Evolutionary conservation across 2,113 vertebrate species (phyloP).

Genomic region (Muntiacus muntjak): DNA sequence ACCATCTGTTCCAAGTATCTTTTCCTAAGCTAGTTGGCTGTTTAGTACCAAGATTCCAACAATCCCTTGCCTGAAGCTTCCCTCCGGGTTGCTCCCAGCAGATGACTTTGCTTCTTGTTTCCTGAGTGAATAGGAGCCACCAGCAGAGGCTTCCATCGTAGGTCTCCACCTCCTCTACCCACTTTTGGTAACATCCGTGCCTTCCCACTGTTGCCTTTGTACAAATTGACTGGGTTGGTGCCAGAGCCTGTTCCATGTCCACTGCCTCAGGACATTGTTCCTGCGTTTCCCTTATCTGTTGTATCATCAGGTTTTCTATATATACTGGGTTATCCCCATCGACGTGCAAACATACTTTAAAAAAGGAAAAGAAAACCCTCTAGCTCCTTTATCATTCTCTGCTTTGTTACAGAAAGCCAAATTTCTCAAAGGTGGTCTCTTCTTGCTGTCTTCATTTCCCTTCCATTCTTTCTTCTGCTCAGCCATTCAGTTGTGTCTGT

Average conservation of each 20-base stretch:
- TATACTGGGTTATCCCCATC: background rate
- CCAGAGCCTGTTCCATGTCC: background rate
- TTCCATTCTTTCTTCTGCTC: background rate
- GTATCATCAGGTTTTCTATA: background rate
- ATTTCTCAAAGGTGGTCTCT: background rate
- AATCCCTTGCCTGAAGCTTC: background rate
- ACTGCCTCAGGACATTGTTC: background rate
- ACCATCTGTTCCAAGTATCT: background rate
- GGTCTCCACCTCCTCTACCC: background rate
- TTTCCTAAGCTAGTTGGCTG: background rate
- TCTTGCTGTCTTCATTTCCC: background rate
- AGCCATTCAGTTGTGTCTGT: background rate
- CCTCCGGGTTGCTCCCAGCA: background rate
- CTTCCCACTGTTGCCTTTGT: background rate
- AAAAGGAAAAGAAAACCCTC: background rate
- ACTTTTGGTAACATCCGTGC: no score
- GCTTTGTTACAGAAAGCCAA: background rate
- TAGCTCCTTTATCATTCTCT: background rate
- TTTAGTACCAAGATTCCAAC: background rate
- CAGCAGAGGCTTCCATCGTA: background rate
- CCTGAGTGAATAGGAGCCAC: background rate
- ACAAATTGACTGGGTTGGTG: background rate
- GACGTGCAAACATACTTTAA: background rate
- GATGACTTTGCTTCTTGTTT: background rate
- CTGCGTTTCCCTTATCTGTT: background rate